Evolutionary conservation across 2,888 invertebrate genomes (phyloP).

Genomic region (Drosophila putrida): DNA sequence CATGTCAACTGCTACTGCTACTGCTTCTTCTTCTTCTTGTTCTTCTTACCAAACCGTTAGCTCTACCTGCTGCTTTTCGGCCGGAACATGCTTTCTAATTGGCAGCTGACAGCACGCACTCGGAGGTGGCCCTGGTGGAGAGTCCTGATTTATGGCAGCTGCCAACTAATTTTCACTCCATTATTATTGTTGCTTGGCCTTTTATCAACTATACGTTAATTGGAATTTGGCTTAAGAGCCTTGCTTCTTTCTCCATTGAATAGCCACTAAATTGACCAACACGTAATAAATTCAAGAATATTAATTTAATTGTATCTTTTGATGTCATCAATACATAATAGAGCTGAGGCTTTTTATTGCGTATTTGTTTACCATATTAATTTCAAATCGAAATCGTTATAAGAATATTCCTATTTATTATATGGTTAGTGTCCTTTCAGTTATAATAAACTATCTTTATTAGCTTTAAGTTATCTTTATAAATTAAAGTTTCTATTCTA

Average conservation of each 20-base stretch:
- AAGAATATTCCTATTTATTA: too few relatives aligned
- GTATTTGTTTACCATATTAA: too few relatives aligned
- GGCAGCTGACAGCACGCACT: slow-evolving; percentile 39
- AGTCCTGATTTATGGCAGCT: slow-evolving; percentile 47
- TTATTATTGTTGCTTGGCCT: slow-evolving; percentile 35
- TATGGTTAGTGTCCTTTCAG: too few relatives aligned
- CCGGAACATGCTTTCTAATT: slow-evolving; percentile 35
- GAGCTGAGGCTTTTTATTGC: background rate
- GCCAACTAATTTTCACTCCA: slow-evolving; percentile 35
- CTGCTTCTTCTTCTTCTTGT: slow-evolving; percentile 2
- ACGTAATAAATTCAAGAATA: slow-evolving; percentile 6
- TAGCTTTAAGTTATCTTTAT: background rate
- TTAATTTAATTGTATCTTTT: slow-evolving; percentile 5
- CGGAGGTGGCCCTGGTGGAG: slow-evolving; percentile 26
- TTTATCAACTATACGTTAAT: slow-evolving; percentile 41
- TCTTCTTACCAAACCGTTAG: too few relatives aligned
- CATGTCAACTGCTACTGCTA: slow-evolving; percentile 37
- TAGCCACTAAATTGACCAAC: background rate
- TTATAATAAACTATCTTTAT: too few relatives aligned
- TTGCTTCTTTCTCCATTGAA: background rate
- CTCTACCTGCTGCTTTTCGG: background rate
- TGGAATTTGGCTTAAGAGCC: slow-evolving; percentile 25
- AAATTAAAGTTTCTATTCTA: background rate
- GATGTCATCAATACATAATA: background rate
- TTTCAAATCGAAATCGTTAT: too few relatives aligned